Conservation (phyloP, 1,140 invertebrate species). For the Mycetomoellerius zeteki region DNA sequence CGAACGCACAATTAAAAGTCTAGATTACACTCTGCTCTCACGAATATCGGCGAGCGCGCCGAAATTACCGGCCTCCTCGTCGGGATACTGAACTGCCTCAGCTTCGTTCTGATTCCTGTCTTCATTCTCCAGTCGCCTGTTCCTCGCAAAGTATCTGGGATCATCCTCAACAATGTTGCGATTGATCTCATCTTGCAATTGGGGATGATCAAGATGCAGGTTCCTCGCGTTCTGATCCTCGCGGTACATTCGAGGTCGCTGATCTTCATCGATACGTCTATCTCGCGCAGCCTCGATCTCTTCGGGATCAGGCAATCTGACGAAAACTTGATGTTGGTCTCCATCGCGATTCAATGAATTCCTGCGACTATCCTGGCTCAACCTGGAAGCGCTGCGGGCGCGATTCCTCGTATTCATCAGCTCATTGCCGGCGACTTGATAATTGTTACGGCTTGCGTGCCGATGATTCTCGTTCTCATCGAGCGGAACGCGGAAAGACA, state of each 20-base stretch:
- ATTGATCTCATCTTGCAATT: conserved; percentile 52
- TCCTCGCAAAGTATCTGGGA: conserved; percentile 60
- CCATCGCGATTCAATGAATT: conserved; percentile 54
- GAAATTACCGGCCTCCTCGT: conserved; percentile 81
- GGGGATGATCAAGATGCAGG: conserved; percentile 39
- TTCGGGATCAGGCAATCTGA: conserved; percentile 54
- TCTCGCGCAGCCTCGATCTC: conserved; percentile 28
- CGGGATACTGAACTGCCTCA: conserved; percentile 66
- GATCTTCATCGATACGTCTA: conserved; percentile 24
- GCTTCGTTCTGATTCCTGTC: conserved; percentile 46
- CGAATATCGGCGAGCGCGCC: conserved; percentile 83
- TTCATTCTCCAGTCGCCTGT: conserved; percentile 42
- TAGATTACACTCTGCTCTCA: conserved; percentile 82
- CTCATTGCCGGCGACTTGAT: conserved; percentile 69
- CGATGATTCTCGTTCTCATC: conserved; percentile 65
- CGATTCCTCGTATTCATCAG: conserved; percentile 77
- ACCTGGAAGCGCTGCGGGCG: conserved; percentile 67
- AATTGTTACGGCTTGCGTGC: conserved; percentile 63
- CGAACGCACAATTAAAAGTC: conserved; percentile 17
- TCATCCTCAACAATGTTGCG: conserved; percentile 48
- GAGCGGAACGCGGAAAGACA: conserved; percentile 36
- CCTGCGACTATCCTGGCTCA: conserved; percentile 59
- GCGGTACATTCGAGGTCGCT: conserved; percentile 46
- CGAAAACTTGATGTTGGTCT: conserved; percentile 58
- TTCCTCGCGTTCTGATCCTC: conserved; percentile 57